phyloP scores from a whole-genome alignment of 1,140 invertebrate genomes.

The Venustaconcha ellipsiformis region DNA sequence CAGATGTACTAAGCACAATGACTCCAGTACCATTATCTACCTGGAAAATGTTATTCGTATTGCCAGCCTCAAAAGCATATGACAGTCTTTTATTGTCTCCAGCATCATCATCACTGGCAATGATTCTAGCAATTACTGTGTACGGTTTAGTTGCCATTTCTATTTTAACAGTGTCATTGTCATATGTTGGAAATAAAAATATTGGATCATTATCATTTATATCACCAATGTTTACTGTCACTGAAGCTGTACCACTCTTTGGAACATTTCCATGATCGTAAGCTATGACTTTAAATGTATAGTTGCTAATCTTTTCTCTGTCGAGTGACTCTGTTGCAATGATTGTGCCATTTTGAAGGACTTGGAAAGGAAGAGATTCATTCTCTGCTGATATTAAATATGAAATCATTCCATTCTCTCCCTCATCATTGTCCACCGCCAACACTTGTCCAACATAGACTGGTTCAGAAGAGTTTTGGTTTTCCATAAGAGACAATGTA shows the following conservation, averaged over 20 bases:
- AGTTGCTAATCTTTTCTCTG: constrained; percentile 36
- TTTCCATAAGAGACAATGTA: constrained; percentile 28
- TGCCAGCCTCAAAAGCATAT: constrained; percentile 39
- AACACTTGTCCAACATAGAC: constrained; percentile 32
- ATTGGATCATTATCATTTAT: constrained; percentile 64
- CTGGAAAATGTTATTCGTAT: constrained; percentile 46
- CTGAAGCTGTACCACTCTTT: constrained; percentile 14
- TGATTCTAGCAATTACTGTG: constrained; percentile 39
- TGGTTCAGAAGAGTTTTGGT: constrained; percentile 24
- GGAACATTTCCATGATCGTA: constrained; percentile 41
- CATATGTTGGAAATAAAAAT: constrained; percentile 50
- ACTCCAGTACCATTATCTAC: constrained; percentile 46
- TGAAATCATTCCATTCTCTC: constrained; percentile 39
- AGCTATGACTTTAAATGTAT: constrained; percentile 50
- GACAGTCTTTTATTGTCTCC: constrained; percentile 33
- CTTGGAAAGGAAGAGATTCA: constrained; percentile 65
- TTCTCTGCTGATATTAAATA: constrained; percentile 68
- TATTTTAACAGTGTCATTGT: constrained; percentile 49
- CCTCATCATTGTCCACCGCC: constrained; percentile 36
- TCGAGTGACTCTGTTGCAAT: constrained; percentile 33
- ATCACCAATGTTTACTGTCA: constrained; percentile 58
- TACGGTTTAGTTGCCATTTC: constrained; percentile 34
- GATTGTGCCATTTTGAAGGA: constrained; percentile 27
- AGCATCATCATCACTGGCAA: constrained; percentile 50
- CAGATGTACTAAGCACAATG: constrained; percentile 40